Evolutionary conservation across 2,113 vertebrate species (phyloP).

Genomic region (Rattus norvegicus): DNA sequence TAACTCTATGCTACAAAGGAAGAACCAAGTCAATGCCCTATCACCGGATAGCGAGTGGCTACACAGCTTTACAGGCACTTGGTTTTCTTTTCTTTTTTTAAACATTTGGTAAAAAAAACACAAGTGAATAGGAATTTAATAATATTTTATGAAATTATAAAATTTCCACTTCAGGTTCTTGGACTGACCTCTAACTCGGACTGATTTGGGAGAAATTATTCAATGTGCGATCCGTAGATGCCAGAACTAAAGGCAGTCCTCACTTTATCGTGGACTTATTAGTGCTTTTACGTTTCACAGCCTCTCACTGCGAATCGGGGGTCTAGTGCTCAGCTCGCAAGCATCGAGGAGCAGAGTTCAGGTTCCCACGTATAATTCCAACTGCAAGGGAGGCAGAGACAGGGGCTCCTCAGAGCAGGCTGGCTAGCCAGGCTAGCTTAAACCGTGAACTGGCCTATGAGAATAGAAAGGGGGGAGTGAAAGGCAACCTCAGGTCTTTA

Average conservation of each 20-base stretch:
- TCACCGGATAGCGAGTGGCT: neutral
- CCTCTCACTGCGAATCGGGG: neutral
- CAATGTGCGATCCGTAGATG: neutral
- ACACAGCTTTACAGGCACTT: neutral
- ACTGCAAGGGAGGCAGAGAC: neutral
- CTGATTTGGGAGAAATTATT: neutral
- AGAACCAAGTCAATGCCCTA: neutral
- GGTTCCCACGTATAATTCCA: neutral
- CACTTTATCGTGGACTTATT: neutral
- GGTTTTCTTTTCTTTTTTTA: neutral
- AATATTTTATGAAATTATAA: neutral
- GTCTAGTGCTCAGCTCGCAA: too few species aligned
- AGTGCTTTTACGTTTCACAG: neutral
- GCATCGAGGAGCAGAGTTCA: neutral
- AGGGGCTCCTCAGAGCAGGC: neutral
- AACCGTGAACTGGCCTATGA: neutral
- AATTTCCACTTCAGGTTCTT: neutral
- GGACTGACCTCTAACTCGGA: neutral
- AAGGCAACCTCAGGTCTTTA: neutral
- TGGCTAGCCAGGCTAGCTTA: neutral
- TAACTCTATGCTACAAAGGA: neutral
- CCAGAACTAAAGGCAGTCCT: neutral
- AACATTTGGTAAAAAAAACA: neutral
- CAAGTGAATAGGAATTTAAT: neutral
- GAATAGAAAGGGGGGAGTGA: neutral